Evolutionary conservation across 2,888 invertebrate genomes (phyloP).

Genomic region (Opisthograptis luteolata): DNA sequence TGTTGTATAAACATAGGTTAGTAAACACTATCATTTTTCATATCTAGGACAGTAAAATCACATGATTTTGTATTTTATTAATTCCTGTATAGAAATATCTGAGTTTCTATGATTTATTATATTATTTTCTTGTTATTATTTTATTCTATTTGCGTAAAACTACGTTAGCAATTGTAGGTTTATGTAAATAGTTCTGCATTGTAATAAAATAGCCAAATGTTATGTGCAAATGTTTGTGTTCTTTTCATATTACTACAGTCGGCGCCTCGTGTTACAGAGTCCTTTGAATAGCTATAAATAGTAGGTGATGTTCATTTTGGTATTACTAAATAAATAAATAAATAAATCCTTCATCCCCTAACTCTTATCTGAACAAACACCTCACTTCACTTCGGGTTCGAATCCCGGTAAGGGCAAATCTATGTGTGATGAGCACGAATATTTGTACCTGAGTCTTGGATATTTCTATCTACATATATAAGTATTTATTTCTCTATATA

Average conservation of each 20-base stretch:
- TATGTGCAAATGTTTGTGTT: constrained; percentile 44
- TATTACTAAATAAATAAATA: no score
- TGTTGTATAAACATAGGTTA: constrained; percentile 55
- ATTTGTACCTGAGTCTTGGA: no score
- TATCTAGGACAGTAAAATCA: constrained; percentile 46
- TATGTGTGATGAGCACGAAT: no score
- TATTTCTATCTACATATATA: no score
- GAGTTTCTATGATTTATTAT: constrained; percentile 58
- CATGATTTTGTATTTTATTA: constrained; percentile 51
- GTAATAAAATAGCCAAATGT: constrained; percentile 49
- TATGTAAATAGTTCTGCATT: constrained; percentile 77
- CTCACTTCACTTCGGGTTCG: no score
- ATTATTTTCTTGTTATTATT: constrained; percentile 44
- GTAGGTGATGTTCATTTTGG: no score
- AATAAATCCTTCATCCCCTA: no score
- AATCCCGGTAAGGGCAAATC: no score
- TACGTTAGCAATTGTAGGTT: constrained; percentile 61
- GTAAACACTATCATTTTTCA: constrained; percentile 43
- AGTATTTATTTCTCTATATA: no score
- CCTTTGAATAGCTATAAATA: no score
- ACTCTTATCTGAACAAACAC: no score
- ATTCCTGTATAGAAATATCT: constrained; percentile 60
- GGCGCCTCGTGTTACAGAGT: no score
- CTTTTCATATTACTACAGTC: constrained; percentile 32
- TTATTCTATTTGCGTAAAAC: constrained; percentile 51